Evolutionary conservation across 1,140 invertebrate genomes (phyloP), one percentile per base, ranked within the genome.

Genomic region (Drosophila sulfurigaster): DNA sequence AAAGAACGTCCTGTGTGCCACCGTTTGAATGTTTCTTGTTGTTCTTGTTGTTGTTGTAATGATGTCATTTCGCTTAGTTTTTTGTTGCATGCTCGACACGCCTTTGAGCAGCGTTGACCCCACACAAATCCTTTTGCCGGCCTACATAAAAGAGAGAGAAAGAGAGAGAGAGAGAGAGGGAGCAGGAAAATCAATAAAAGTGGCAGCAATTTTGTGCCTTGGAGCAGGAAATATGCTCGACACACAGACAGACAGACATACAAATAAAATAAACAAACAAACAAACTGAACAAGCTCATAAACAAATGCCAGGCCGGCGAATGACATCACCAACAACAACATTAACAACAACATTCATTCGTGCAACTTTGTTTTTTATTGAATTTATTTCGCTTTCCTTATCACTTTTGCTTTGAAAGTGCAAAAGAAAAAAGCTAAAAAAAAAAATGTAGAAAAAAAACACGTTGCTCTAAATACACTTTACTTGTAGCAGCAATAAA

Each of bases 311-410:
- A 54, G 49, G 57, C 56, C 38, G 65, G 57, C 57, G 65, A 60
- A 74, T 74, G 71, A 74, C 71, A 74, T 74, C 71, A 74, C 41
- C 71, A 43, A 72, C 43, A 72, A 49, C 20, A 20, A 20, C 20
- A 20, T 20, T 20, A 46, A 38, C 32, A 58, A 48, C 30, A 38
- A 3, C 30, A 49, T 38, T 38, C 35, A 38, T 38, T 38, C 30
- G 30, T 32, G 35, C 52, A 64, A 70, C 38, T 38, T 16, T 41
- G 4, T 13, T 1, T 41, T 20, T 20, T 41, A 25, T 25, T 25
- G 20, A 25, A 25, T 25, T 25, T 25, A 25, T 25, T 25, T 25
- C 20, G 20, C 20, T 43, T 57, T 20, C 15, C 11, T 54, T 54
- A 54, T 67, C 54, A 41, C 41, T 38, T 8, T 10, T 48, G 20